Base-by-base conservation (phyloP, 2,888 invertebrate genomes). In the Sphaerophoria rueppellii region DNA sequence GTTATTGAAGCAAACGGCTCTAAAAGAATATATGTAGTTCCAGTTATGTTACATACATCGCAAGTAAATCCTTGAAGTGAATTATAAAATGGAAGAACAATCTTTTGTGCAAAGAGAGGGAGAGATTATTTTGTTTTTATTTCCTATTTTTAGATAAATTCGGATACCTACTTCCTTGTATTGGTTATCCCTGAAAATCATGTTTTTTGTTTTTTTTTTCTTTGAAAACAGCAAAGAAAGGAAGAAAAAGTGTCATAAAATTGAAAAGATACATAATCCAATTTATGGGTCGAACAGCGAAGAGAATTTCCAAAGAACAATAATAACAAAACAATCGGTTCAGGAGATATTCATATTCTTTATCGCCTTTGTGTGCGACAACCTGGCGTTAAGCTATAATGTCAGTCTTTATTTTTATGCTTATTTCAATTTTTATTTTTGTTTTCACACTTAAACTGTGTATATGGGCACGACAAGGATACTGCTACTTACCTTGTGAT, bases 161-260 rank as follows among this genome's bases (percentile, higher is more conserved):
- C n/a, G n/a, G n/a, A n/a, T n/a, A n/a, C n/a, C n/a, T n/a, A n/a
- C 24, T 24, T 24, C 24, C 24, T 24, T 24, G n/a, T n/a, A n/a
- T n/a, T n/a, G n/a, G 24, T 24, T 24, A 24, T 24, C 1, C 24
- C n/a, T 12, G 16, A 37, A 58, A 16, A 58, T 58, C 9, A 58
- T 32, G 2, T 24, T 24, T 24, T 24, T 24, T 24, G 24, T 2
- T 24, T 24, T 24, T 24, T 24, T 24, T 24, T 24, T 24, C 1
- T 24, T 24, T 24, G 24, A 24, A 24, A 24, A 24, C 24, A 24
- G 24, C 24, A 24, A 24, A 24, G 24, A 24, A 2, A 2, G 24
- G 24, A 43, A 43, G 58, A 50, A 48, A 46, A 35, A 48, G 50
- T 50, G 50, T 65, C 65, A 50, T 65, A 16, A 63, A 63, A 48